A percentile compares a stretch with the other conserved stretches of the same genome.
These are phyloP conservation scores for Bufo gargarizans DNA, from an alignment of 2,113 vertebrate species.

Conservation along the genomic window DNA sequence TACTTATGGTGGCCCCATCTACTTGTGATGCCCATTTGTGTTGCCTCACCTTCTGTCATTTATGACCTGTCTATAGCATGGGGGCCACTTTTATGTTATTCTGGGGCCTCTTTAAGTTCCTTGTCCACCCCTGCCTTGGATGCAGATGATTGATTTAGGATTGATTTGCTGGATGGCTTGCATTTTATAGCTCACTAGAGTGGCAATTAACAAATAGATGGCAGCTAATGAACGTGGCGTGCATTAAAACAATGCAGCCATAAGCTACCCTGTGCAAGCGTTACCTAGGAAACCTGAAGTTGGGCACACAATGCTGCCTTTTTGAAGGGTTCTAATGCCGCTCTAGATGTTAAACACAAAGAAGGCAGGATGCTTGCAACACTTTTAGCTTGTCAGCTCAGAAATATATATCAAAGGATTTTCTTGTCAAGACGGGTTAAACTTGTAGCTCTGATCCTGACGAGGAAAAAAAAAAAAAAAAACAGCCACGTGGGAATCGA, in stretches of 20 bases:
- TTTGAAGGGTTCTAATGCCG: constrained; percentile 19
- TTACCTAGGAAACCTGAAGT: constrained; percentile 25
- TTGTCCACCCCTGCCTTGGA: background rate
- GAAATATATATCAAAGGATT: constrained; percentile 51
- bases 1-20: no score
- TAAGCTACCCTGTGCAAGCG: background rate
- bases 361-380: background rate
- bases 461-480: constrained; percentile 38
- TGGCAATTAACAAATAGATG: background rate
- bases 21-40: no score
- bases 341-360: constrained; percentile 45
- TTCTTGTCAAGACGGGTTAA: constrained; percentile 56
- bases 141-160: background rate
- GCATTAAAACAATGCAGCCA: constrained; percentile 18
- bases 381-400: constrained; percentile 35
- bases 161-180: background rate
- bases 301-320: constrained; percentile 16
- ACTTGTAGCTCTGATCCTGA: constrained; percentile 43
- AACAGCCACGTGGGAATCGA: constrained; percentile 56
- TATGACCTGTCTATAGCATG: no score
- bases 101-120: no score
- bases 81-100: no score
- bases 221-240: background rate
- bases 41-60: no score
- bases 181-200: background rate